Percentiles rank a stretch among this genome's conserved stretches.
Conservation (phyloP, 1,140 invertebrate species). For the Glossosoma conforme region DNA sequence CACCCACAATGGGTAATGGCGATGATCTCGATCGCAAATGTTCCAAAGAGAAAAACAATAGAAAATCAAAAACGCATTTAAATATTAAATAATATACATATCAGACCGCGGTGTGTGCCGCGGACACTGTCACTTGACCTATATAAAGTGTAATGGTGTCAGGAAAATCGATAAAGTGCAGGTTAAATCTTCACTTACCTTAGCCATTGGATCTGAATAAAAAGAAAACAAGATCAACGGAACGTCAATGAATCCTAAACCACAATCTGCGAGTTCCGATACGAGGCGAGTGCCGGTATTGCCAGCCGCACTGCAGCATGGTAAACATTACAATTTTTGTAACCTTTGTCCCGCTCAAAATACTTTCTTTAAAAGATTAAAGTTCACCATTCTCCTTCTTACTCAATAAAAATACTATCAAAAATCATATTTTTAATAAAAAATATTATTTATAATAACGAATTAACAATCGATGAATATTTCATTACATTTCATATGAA, state of each 20-base stretch:
- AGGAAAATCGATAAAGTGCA: conserved; percentile 23
- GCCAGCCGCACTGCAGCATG: not conserved
- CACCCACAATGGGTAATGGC: conserved; percentile 26
- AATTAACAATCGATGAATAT: not conserved
- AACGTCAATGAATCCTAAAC: conserved; percentile 17
- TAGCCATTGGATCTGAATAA: conserved; percentile 24
- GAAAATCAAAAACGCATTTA: too few relatives aligned
- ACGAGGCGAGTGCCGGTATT: conserved; percentile 9
- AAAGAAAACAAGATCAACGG: conserved; percentile 26
- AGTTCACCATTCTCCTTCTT: too few relatives aligned
- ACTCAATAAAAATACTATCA: not conserved
- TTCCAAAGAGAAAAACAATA: too few relatives aligned
- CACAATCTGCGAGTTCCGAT: conserved; percentile 17
- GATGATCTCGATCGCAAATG: conserved; percentile 17
- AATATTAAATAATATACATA: too few relatives aligned
- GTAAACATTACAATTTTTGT: not conserved
- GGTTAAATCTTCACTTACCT: conserved; percentile 15
- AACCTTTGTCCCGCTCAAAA: not conserved
- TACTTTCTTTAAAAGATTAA: not conserved
- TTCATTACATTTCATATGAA: too few relatives aligned
- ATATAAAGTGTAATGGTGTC: conserved; percentile 3
- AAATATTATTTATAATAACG: not conserved
- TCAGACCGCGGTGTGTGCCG: too few relatives aligned
- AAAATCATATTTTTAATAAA: not conserved
- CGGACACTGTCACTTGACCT: conserved; percentile 3